Evolutionary conservation across 2,113 vertebrate genomes (phyloP).

Genomic region (Microtus richardsoni): DNA sequence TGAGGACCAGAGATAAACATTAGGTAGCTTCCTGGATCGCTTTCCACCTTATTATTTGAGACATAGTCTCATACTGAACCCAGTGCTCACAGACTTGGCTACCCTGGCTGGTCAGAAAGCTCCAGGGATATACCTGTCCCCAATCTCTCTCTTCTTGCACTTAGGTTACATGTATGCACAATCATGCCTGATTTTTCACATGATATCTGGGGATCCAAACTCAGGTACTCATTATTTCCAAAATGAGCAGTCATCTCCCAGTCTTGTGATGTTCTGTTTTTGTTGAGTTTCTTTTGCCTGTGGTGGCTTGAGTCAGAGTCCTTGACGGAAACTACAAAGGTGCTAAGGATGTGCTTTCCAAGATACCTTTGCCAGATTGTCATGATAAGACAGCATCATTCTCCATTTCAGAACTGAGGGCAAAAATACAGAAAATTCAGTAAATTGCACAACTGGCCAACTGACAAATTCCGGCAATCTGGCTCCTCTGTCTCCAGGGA

Average conservation of each 20-base stretch:
- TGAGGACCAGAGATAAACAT: neutral
- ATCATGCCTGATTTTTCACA: neutral
- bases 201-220: neutral
- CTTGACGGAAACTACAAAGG: neutral
- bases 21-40: neutral
- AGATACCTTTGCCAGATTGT: neutral
- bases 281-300: slow-evolving; percentile 8
- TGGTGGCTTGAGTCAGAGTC: neutral
- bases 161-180: too few relatives aligned
- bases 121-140: neutral
- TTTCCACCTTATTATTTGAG: neutral
- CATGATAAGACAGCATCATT: neutral
- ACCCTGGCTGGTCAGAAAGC: neutral
- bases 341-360: neutral
- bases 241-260: neutral
- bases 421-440: neutral
- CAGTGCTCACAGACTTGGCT: neutral
- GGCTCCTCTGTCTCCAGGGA: neutral
- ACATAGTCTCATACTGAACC: neutral
- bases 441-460: neutral
- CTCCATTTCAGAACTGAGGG: neutral
- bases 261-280: neutral
- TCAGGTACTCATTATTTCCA: neutral
- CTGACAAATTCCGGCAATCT: neutral
- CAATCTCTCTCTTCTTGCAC: neutral